phyloP scores from a whole-genome alignment of 2,888 invertebrate species.

The Pandemis corylana region DNA sequence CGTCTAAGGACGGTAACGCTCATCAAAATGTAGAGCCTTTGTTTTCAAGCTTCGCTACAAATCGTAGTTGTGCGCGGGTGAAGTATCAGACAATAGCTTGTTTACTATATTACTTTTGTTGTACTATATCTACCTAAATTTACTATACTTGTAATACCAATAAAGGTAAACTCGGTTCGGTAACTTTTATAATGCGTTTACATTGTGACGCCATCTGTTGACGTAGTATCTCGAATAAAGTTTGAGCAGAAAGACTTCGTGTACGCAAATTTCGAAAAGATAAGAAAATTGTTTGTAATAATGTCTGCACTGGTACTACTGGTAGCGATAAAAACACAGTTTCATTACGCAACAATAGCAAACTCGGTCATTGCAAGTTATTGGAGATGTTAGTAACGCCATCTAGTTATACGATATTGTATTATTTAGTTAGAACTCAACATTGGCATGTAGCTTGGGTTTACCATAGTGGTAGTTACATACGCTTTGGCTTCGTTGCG shows the following conservation, averaged over 20 bases:
- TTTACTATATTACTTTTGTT: too few species aligned
- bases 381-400: neutral
- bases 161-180: too few species aligned
- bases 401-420: neutral
- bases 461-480: neutral
- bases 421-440: neutral
- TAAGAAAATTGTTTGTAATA: neutral
- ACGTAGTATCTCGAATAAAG: neutral
- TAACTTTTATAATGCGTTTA: neutral
- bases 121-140: too few species aligned
- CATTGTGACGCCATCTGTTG: neutral
- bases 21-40: too few species aligned
- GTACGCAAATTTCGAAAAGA: constrained; percentile 1
- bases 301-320: neutral
- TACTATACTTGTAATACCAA: too few species aligned
- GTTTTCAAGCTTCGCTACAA: too few species aligned
- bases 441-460: neutral
- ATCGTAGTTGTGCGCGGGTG: too few species aligned
- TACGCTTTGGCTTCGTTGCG: neutral
- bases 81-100: too few species aligned
- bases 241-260: neutral
- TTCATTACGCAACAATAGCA: neutral
- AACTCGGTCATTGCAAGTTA: neutral
- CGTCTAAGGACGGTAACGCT: too few species aligned
- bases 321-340: neutral